A percentile compares a stretch with the other conserved stretches of the same genome.
Conservation (phyloP, 2,113 vertebrate species). For the Papio anubis region DNA sequence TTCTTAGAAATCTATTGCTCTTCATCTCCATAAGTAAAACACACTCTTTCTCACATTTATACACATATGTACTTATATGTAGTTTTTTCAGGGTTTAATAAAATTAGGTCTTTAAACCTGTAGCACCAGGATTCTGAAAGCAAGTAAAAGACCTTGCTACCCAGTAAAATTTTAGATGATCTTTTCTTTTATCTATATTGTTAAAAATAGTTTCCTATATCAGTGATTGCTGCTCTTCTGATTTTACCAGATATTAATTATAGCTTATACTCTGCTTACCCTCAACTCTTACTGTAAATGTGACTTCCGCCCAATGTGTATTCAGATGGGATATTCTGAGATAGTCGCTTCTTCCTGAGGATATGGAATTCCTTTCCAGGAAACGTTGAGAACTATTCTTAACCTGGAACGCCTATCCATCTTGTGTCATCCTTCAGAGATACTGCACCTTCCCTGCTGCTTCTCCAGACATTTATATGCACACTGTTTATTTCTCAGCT, state of each 20-base stretch:
- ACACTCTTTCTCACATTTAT: neutral
- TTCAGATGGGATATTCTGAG: constrained; percentile 67
- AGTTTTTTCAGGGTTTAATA: neutral
- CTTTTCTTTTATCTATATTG: neutral
- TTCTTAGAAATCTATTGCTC: neutral
- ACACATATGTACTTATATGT: neutral
- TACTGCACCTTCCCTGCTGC: constrained; percentile 30
- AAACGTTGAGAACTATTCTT: constrained; percentile 71
- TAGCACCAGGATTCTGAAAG: neutral
- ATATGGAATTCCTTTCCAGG: constrained; percentile 69
- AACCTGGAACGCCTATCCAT: constrained; percentile 53
- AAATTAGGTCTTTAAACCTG: neutral
- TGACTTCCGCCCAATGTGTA: constrained; percentile 60
- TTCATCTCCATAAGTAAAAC: neutral
- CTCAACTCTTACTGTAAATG: constrained; percentile 38
- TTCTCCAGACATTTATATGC: neutral
- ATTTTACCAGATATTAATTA: constrained; percentile 52
- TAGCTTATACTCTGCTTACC: constrained; percentile 41
- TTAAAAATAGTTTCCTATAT: constrained; percentile 1
- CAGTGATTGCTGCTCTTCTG: neutral
- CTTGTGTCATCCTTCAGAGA: constrained; percentile 70
- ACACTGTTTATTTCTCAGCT: constrained; percentile 64
- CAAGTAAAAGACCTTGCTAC: neutral
- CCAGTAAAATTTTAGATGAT: neutral
- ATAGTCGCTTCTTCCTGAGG: constrained; percentile 75